phyloP scores from a whole-genome alignment of 2,797 vertebrate genomes.

The Oreochromis mossambicus region DNA sequence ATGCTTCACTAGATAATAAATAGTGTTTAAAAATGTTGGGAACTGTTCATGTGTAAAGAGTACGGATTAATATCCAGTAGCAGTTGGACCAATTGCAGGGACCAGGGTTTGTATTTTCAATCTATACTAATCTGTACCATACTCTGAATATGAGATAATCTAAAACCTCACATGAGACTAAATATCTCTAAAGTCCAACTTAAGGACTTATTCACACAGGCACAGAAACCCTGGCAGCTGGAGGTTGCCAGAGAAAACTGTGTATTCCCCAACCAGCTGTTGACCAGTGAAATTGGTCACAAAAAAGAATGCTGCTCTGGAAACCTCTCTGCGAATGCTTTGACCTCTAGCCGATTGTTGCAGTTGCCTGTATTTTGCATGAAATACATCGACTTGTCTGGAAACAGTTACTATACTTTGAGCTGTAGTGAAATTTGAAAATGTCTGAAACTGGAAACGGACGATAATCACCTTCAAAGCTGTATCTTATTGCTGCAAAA shows the following conservation, averaged over 20 bases:
- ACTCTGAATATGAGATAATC: not conserved
- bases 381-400: not conserved
- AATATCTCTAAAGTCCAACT: not conserved
- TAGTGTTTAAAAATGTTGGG: not conserved
- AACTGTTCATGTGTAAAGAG: not conserved
- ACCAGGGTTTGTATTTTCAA: not conserved
- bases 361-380: not conserved
- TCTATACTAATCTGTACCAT: not conserved
- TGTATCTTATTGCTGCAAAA: not conserved
- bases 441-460: not conserved
- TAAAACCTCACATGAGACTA: not conserved
- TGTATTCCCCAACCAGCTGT: not conserved
- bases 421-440: not conserved
- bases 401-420: not conserved
- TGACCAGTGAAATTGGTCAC: not conserved
- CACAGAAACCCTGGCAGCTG: not conserved
- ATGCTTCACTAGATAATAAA: not conserved
- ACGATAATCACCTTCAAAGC: not conserved
- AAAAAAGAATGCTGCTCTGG: not conserved
- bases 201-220: not conserved
- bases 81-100: not conserved
- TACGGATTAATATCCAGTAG: not conserved
- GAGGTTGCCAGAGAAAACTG: not conserved
- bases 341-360: not conserved
- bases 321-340: not conserved